Percentiles rank a stretch among this genome's conserved stretches.
phyloP scores from a whole-genome alignment of 2,888 invertebrate genomes.

The Boloria selene region DNA sequence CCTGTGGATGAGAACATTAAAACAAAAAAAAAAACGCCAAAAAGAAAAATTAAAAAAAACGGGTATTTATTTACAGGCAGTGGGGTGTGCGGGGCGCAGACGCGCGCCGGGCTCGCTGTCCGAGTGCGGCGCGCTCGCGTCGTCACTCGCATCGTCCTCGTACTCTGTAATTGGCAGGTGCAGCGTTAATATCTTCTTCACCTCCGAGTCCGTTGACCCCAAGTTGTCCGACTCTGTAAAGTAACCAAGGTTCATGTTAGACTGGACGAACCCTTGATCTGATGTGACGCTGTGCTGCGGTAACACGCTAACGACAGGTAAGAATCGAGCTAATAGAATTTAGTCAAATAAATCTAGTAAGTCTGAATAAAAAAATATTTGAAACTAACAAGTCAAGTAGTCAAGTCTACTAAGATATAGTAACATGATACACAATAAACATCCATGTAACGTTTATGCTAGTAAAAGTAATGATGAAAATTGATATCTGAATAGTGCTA shows the following conservation, averaged over 20 bases:
- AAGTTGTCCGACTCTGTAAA: constrained; percentile 94
- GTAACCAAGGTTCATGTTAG: constrained; percentile 30
- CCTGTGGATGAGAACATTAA: no score
- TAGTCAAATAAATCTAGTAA: constrained; percentile 6
- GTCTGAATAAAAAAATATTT: constrained; percentile 9
- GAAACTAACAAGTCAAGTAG: constrained; percentile 5
- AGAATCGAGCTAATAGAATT: not conserved
- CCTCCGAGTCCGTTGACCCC: constrained; percentile 97
- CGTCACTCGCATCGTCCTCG: constrained; percentile 91
- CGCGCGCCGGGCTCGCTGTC: constrained; percentile 74
- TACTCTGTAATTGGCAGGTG: constrained; percentile 97
- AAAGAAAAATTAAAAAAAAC: no score
- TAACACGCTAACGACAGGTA: constrained; percentile 39
- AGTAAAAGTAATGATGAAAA: constrained; percentile 7
- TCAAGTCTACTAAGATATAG: constrained; percentile 12
- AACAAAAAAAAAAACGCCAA: no score
- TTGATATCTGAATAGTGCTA: constrained; percentile 9
- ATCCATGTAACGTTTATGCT: constrained; percentile 8
- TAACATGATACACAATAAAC: constrained; percentile 10
- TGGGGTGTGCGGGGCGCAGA: constrained; percentile 66
- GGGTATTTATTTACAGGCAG: constrained; percentile 56
- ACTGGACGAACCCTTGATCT: constrained; percentile 10
- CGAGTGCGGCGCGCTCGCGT: constrained; percentile 82
- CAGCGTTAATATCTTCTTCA: constrained; percentile 95
- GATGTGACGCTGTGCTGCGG: constrained; percentile 48